Percentiles rank a stretch among this genome's conserved stretches.
Conservation (phyloP, 2,113 vertebrate genomes). For the Thinocorus orbignyianus region DNA sequence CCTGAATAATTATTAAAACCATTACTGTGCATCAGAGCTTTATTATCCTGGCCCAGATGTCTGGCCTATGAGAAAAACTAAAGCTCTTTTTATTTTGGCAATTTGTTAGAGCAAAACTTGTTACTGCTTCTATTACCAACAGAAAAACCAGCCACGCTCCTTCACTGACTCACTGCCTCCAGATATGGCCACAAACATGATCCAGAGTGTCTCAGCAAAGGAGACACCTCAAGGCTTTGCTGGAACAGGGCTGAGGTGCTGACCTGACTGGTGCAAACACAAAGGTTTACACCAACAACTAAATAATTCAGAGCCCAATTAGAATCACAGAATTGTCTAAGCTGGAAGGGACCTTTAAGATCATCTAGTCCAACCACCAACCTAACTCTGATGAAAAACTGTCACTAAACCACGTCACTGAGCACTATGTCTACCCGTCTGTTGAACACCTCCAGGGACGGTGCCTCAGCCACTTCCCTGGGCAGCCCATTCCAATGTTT, state of each 20-base stretch:
- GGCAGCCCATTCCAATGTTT: too few relatives aligned
- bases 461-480: too few relatives aligned
- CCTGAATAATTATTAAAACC: background rate
- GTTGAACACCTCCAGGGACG: too few relatives aligned
- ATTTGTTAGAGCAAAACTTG: background rate
- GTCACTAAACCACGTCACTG: too few relatives aligned
- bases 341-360: too few relatives aligned
- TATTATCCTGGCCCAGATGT: background rate
- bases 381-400: too few relatives aligned
- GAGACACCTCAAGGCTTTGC: background rate
- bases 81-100: background rate
- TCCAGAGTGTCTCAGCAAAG: fast-evolving
- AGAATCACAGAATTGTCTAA: too few relatives aligned
- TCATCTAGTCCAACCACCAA: too few relatives aligned
- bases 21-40: background rate
- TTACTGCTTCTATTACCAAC: background rate
- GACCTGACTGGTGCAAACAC: background rate
- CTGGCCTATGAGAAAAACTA: background rate
- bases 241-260: background rate
- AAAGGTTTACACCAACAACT: background rate
- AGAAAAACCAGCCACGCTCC: background rate
- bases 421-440: too few relatives aligned
- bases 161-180: background rate
- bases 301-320: background rate
- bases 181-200: fast-evolving